These are phyloP conservation scores for Drosophila ogumai DNA, from an alignment of 1,140 invertebrate species.

Conservation along the genomic window DNA sequence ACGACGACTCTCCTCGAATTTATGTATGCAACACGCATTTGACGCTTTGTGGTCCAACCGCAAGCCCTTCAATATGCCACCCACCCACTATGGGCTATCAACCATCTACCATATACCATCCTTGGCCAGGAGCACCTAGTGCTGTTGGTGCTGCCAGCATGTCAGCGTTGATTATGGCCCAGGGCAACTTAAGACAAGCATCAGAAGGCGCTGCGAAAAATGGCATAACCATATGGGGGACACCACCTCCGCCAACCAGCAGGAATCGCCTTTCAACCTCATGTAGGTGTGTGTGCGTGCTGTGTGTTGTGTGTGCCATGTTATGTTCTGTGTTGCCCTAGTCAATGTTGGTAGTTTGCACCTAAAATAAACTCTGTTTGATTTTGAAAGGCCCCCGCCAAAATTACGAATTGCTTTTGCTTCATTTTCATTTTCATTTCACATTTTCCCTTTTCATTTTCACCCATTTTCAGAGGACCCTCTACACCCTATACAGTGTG, in stretches of 20 bases:
- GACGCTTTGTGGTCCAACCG: conserved; percentile 43
- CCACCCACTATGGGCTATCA: neutral
- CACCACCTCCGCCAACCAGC: neutral
- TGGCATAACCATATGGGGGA: conserved; percentile 20
- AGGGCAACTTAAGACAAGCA: conserved; percentile 29
- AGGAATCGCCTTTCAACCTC: conserved; percentile 3
- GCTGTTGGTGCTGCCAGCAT: conserved; percentile 1
- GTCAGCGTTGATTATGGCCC: conserved; percentile 46
- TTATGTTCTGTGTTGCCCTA: neutral
- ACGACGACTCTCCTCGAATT: conserved; percentile 27
- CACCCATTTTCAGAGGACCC: conserved; percentile 5
- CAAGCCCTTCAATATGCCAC: conserved; percentile 31
- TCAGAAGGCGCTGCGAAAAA: conserved; percentile 23
- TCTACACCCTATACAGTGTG: conserved; percentile 1
- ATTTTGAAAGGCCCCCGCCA: conserved; percentile 10
- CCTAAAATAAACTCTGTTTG: conserved; percentile 36
- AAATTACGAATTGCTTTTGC: conserved; percentile 16
- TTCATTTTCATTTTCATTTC: conserved; percentile 18
- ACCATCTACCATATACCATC: conserved; percentile 4
- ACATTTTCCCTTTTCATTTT: conserved; percentile 18
- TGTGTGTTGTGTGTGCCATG: neutral
- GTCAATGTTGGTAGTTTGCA: conserved; percentile 11
- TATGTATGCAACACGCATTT: conserved; percentile 63
- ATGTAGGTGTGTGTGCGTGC: neutral
- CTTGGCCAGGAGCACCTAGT: conserved; percentile 8